Conservation (phyloP, 2,113 vertebrate genomes). For the Cheirogaleus medius region DNA sequence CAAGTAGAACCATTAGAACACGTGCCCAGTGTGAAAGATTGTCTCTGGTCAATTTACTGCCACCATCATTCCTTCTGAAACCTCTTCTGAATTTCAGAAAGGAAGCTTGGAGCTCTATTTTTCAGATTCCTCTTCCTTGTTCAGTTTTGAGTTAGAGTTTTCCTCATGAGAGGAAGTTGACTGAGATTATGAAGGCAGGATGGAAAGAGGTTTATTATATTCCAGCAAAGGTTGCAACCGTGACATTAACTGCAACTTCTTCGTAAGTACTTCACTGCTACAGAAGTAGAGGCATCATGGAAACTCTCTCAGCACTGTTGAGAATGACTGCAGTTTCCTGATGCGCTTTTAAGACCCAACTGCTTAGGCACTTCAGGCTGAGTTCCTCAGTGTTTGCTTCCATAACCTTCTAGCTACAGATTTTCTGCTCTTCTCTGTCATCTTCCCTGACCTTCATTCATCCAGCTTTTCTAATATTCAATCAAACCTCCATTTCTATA, state of each 20-base stretch:
- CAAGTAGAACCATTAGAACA: neutral
- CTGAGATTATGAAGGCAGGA: neutral
- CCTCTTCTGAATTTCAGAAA: neutral
- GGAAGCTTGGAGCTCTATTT: neutral
- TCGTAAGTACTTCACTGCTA: neutral
- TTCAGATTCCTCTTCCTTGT: neutral
- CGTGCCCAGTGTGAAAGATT: too few relatives aligned
- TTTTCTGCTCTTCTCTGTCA: neutral
- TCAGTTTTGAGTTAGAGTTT: neutral
- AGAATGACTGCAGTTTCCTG: neutral
- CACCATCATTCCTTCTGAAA: neutral
- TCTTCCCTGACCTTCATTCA: neutral
- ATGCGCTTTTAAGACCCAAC: neutral
- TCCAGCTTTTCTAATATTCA: neutral
- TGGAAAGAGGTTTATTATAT: neutral
- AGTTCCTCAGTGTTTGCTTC: neutral
- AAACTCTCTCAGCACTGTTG: neutral
- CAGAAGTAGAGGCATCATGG: neutral
- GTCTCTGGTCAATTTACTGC: fast-evolving
- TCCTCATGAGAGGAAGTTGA: neutral
- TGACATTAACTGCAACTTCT: neutral
- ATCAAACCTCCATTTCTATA: neutral
- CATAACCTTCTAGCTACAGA: neutral
- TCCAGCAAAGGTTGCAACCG: neutral
- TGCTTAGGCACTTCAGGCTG: neutral